A percentile compares a stretch with the other conserved stretches of the same genome.
Conservation (phyloP, 2,888 invertebrate genomes). For the Machimus rusticus region DNA sequence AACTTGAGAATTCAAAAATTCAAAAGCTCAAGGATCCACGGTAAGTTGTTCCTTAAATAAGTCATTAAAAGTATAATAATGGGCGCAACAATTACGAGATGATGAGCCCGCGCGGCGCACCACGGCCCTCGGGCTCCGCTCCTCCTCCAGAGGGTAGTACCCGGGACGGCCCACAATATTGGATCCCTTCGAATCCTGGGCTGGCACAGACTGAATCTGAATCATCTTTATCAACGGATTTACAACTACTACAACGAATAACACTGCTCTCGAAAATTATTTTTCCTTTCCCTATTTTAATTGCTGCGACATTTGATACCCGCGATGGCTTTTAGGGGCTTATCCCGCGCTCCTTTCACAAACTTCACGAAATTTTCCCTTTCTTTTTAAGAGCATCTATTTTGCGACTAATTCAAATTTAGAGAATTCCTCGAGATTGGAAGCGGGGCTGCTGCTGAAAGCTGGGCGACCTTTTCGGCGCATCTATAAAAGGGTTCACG, state of each 20-base stretch:
- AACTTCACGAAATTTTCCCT: not conserved
- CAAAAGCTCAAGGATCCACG: conserved; percentile 14
- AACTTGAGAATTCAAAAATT: conserved; percentile 25
- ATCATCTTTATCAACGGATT: not conserved
- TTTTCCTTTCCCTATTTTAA: not conserved
- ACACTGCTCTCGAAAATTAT: not conserved
- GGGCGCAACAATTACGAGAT: not conserved
- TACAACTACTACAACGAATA: not conserved
- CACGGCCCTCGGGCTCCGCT: not conserved
- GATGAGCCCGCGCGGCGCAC: not conserved
- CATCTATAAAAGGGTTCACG: not conserved
- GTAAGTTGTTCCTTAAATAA: conserved; percentile 20
- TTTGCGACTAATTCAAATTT: not conserved
- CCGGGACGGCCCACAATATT: not conserved
- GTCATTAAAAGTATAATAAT: conserved; percentile 11
- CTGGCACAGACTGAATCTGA: not conserved
- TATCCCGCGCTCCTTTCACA: not conserved
- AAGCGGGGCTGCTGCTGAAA: not conserved
- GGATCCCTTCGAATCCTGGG: not conserved
- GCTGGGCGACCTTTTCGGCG: not conserved
- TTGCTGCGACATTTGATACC: not conserved
- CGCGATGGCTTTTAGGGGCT: not conserved
- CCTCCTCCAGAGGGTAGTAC: not conserved
- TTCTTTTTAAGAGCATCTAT: not conserved
- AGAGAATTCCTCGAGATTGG: not conserved